These are phyloP conservation scores for Pandemis heparana DNA, from an alignment of 2,888 invertebrate genomes.

Conservation along the genomic window DNA sequence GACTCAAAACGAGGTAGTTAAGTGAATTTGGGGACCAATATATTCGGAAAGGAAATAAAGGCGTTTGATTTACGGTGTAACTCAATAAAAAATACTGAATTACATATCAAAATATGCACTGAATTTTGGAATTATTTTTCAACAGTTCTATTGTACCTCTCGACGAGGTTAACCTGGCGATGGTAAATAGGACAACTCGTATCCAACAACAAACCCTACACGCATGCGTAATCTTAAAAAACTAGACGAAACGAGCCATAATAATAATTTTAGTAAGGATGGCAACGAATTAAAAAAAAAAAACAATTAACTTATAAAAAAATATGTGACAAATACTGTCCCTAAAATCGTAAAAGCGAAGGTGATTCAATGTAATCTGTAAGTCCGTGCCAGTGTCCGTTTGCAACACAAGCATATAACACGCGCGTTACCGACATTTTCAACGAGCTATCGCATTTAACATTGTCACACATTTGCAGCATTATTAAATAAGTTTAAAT, in stretches of 20 bases:
- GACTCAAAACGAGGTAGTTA: too few species aligned
- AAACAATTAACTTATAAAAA: not conserved
- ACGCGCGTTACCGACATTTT: not conserved
- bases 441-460: not conserved
- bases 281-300: conserved; percentile 1
- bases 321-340: not conserved
- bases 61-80: too few species aligned
- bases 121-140: not conserved
- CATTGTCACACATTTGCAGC: conserved; percentile 8
- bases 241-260: conserved; percentile 12
- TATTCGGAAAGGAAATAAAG: too few species aligned
- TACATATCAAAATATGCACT: too few species aligned
- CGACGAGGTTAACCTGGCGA: not conserved
- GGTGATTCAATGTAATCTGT: too few species aligned
- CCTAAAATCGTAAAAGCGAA: too few species aligned
- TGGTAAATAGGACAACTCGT: not conserved
- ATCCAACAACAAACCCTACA: not conserved
- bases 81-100: too few species aligned
- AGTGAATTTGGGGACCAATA: too few species aligned
- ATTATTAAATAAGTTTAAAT: conserved; percentile 22
- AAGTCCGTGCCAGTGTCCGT: not conserved
- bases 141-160: not conserved
- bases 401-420: not conserved
- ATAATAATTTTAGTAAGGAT: conserved; percentile 13
- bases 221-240: not conserved